phyloP scores from a whole-genome alignment of 1,140 invertebrate genomes.

The Oncopodura yosiiana region DNA sequence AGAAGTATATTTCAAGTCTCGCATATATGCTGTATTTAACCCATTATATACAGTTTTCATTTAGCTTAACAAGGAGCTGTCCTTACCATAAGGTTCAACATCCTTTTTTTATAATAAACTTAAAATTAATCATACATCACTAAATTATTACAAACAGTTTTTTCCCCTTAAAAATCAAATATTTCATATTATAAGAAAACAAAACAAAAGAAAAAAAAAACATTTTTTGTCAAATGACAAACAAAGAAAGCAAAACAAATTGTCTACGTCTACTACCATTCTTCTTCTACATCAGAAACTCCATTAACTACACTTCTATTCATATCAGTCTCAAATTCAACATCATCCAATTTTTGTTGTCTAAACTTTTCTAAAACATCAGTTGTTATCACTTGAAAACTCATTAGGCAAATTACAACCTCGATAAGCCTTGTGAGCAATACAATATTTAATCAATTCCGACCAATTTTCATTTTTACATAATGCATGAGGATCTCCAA shows the following conservation, averaged over 20 bases:
- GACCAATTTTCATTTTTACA: constrained; percentile 59
- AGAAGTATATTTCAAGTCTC: too few species aligned
- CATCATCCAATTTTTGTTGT: neutral
- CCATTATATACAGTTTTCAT: too few species aligned
- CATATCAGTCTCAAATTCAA: neutral
- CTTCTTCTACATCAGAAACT: constrained; percentile 1
- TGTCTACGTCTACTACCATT: too few species aligned
- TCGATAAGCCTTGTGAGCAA: constrained; percentile 52
- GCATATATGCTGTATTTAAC: too few species aligned
- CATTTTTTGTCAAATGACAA: too few species aligned
- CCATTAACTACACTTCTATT: neutral
- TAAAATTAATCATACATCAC: too few species aligned
- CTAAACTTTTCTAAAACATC: neutral
- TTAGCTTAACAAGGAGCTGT: too few species aligned
- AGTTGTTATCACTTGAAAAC: neutral
- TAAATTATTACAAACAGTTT: too few species aligned
- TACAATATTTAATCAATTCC: constrained; percentile 53
- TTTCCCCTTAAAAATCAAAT: too few species aligned
- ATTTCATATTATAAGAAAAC: neutral
- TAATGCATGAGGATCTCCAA: constrained; percentile 72
- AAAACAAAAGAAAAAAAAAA: neutral
- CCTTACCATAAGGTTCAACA: too few species aligned
- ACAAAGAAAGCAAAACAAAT: too few species aligned
- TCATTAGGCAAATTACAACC: constrained; percentile 50
- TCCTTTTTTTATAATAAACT: too few species aligned